These are phyloP conservation scores for Aphrocallistes beatrix DNA, from an alignment of 37 sponge, comb jelly and placozoan species.

Conservation along the genomic window DNA sequence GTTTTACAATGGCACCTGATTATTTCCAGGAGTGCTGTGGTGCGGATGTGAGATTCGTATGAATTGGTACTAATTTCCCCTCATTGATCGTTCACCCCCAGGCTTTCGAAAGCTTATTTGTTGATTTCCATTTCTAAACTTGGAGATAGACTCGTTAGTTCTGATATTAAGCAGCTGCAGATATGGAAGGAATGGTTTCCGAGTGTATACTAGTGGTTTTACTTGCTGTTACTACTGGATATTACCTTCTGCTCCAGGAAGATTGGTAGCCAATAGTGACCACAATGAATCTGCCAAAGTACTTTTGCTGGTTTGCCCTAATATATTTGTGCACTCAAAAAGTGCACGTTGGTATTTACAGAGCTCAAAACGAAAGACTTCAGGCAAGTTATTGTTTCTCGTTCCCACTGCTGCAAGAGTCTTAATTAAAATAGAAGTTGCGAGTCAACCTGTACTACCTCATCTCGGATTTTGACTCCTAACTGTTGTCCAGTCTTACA, in stretches of 20 bases:
- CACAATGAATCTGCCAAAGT: not conserved
- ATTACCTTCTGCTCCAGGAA: not conserved
- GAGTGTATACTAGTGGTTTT: too few relatives aligned
- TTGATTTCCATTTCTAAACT: too few relatives aligned
- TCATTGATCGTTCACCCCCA: too few relatives aligned
- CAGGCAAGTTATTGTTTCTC: slow-evolving; percentile 21
- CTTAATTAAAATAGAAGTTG: slow-evolving; percentile 31
- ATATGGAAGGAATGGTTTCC: too few relatives aligned
- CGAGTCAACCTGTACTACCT: slow-evolving; percentile 20
- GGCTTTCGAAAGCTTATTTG: too few relatives aligned
- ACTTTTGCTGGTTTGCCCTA: slow-evolving; percentile 23
- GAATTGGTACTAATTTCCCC: too few relatives aligned
- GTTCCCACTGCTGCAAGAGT: slow-evolving; percentile 21
- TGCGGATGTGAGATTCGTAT: too few relatives aligned
- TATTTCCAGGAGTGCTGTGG: too few relatives aligned
- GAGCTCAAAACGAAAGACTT: not conserved
- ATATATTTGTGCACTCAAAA: slow-evolving; percentile 27
- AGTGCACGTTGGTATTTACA: slow-evolving; percentile 27
- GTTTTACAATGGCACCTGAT: too few relatives aligned
- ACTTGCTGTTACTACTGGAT: too few relatives aligned
- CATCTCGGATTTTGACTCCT: not conserved
- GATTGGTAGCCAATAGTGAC: not conserved
- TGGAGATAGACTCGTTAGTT: too few relatives aligned
- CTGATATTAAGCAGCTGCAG: too few relatives aligned
- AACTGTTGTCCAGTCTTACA: not conserved